Conservation (phyloP, 2,113 vertebrate genomes). For the Dunckerocampus dactyliophorus region DNA sequence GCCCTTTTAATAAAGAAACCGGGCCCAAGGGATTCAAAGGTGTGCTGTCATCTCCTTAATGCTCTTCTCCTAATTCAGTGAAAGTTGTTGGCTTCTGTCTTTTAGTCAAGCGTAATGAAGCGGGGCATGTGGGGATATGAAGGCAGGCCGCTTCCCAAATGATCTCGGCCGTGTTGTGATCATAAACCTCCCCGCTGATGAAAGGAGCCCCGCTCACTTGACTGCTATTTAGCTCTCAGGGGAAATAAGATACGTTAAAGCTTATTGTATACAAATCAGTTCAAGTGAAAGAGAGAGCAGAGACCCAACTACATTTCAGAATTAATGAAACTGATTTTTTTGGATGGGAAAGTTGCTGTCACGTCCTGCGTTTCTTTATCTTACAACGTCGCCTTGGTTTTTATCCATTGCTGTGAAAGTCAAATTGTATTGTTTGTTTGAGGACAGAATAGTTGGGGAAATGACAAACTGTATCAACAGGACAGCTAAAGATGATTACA, state of each 20-base stretch:
- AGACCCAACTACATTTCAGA: constrained; percentile 57
- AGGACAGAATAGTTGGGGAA: too few species aligned
- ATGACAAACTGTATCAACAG: too few species aligned
- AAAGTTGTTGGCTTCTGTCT: constrained; percentile 28
- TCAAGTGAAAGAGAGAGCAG: constrained; percentile 38
- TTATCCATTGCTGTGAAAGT: background rate
- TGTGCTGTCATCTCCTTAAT: constrained; percentile 16
- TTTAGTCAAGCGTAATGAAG: constrained; percentile 56
- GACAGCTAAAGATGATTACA: too few species aligned
- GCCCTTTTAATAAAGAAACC: constrained; percentile 22
- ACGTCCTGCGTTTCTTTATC: constrained; percentile 34
- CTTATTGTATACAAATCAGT: constrained; percentile 67
- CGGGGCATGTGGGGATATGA: background rate
- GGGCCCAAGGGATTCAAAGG: constrained; percentile 21
- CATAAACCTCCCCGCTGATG: constrained; percentile 37
- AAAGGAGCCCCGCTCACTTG: constrained; percentile 41
- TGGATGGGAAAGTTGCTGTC: constrained; percentile 44
- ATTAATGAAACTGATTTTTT: constrained; percentile 58
- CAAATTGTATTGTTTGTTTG: background rate
- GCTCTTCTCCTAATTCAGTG: constrained; percentile 17
- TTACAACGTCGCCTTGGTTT: background rate
- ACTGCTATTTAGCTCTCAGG: constrained; percentile 48
- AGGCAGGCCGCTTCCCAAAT: constrained; percentile 29
- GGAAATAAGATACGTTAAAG: constrained; percentile 69
- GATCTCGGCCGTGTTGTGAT: constrained; percentile 50